Conservation (phyloP, 2,797 vertebrate species). For the Helicolenus hilgendorfi region DNA sequence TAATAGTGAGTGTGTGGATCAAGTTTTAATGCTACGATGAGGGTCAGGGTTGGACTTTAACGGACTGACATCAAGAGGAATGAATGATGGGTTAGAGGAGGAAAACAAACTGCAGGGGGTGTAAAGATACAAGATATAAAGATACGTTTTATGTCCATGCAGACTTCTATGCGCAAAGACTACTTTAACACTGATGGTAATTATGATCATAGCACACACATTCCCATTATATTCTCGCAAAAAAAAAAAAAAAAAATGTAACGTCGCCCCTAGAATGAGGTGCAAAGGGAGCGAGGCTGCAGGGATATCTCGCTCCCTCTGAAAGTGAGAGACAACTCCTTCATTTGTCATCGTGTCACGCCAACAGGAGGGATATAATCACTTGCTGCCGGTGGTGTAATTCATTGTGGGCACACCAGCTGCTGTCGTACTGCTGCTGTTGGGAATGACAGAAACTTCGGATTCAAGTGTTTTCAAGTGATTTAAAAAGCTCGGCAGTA, state of each 20-base stretch:
- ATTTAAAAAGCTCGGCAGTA: slow-evolving; percentile 17
- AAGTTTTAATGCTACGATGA: slow-evolving; percentile 48
- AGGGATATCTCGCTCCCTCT: slow-evolving; percentile 48
- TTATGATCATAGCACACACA: neutral
- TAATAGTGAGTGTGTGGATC: slow-evolving; percentile 56
- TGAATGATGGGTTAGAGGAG: neutral
- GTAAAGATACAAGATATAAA: neutral
- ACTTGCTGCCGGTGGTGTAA: slow-evolving; percentile 72
- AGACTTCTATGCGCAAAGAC: neutral
- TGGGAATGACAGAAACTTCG: slow-evolving; percentile 39
- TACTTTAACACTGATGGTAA: neutral
- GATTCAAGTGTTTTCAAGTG: slow-evolving; percentile 49
- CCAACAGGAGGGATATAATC: slow-evolving; percentile 79
- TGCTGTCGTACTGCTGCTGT: slow-evolving; percentile 57
- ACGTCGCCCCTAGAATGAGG: slow-evolving; percentile 33
- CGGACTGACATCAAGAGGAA: slow-evolving; percentile 7
- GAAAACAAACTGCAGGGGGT: neutral
- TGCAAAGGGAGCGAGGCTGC: slow-evolving; percentile 46
- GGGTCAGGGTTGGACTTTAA: slow-evolving; percentile 22
- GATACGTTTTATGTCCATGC: neutral
- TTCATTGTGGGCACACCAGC: slow-evolving; percentile 76
- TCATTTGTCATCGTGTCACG: slow-evolving; percentile 75
- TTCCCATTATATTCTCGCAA: neutral
- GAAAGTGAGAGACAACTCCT: slow-evolving; percentile 63
- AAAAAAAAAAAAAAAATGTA: neutral